Evolutionary conservation across 2,888 invertebrate genomes (phyloP).

Genomic region (Lamellibrachia columna): DNA sequence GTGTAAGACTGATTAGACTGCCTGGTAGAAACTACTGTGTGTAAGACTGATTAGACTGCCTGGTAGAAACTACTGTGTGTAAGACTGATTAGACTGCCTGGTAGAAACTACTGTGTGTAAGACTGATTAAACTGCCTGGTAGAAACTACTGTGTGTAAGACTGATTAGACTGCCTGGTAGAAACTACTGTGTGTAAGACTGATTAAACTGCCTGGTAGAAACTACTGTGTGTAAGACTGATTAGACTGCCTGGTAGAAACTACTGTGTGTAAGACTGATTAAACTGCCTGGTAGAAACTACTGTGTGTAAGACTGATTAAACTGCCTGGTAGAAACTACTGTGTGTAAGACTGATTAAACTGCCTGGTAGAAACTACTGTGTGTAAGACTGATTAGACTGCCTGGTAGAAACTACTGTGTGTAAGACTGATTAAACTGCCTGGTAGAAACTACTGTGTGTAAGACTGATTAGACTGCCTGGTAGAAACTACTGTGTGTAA

Average conservation of each 20-base stretch:
- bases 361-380: not conserved
- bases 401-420: not conserved
- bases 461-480: not conserved
- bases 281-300: not conserved
- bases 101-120: not conserved
- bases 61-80: not conserved
- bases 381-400: not conserved
- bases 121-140: not conserved
- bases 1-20: not conserved
- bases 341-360: not conserved
- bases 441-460: not conserved
- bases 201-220: not conserved
- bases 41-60: not conserved
- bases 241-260: not conserved
- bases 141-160: not conserved
- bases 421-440: not conserved
- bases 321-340: not conserved
- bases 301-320: not conserved
- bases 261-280: not conserved
- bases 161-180: no score
- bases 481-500: not conserved
- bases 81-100: not conserved
- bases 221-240: not conserved
- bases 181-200: not conserved
- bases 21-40: not conserved